These are phyloP conservation scores for Serrognathus titanus DNA, from an alignment of 2,888 invertebrate species.

Conservation along the genomic window DNA sequence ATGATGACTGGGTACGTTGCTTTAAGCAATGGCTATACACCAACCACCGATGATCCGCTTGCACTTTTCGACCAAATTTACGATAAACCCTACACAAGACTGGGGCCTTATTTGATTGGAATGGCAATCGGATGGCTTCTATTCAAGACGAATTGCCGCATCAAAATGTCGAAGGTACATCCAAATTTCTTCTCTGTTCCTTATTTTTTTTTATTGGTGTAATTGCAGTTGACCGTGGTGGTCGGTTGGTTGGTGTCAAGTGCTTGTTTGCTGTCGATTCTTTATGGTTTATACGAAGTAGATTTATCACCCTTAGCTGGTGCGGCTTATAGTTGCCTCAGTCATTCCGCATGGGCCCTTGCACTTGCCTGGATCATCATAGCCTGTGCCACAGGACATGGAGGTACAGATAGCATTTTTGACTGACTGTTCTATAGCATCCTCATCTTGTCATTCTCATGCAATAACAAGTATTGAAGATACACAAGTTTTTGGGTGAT, in stretches of 20 bases:
- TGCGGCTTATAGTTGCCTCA: conserved; percentile 76
- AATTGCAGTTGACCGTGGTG: conserved; percentile 58
- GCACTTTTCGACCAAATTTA: conserved; percentile 86
- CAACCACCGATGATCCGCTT: conserved; percentile 74
- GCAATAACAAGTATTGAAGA: no score
- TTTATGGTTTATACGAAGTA: conserved; percentile 74
- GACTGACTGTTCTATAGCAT: no score
- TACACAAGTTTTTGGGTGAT: no score
- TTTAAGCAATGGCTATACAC: conserved; percentile 73
- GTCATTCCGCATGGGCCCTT: conserved; percentile 80
- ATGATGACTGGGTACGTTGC: conserved; percentile 78
- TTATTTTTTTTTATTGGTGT: not conserved
- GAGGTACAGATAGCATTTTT: conserved; percentile 53
- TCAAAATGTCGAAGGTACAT: conserved; percentile 66
- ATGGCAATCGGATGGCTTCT: conserved; percentile 82
- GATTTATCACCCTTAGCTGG: conserved; percentile 67
- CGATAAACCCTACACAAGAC: conserved; percentile 84
- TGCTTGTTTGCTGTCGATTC: conserved; percentile 65
- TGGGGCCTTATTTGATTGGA: conserved; percentile 81
- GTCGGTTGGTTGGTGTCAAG: conserved; percentile 70
- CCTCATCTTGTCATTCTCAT: no score
- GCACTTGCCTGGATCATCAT: conserved; percentile 80
- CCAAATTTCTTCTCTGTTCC: not conserved
- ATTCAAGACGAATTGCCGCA: conserved; percentile 76
- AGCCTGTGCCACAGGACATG: conserved; percentile 80